phyloP scores from a whole-genome alignment of 1,140 invertebrate species.

The Portunus trituberculatus region DNA sequence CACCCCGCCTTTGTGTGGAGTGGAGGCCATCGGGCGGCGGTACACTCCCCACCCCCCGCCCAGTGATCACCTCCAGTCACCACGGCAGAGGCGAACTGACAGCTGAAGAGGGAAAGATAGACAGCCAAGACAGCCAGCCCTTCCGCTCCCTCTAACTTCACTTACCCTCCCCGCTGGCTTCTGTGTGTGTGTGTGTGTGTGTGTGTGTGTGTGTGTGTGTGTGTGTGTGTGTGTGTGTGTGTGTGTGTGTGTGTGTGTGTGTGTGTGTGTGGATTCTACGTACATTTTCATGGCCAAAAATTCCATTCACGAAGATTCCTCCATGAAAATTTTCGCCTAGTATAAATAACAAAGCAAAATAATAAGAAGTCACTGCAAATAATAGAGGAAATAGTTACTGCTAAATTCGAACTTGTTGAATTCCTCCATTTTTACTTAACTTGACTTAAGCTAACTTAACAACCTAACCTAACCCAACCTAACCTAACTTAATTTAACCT shows the following conservation, averaged over 20 bases:
- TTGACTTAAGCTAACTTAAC: too few relatives aligned
- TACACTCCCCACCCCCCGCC: neutral
- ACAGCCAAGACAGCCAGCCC: neutral
- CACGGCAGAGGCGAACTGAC: neutral
- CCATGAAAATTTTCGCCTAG: too few relatives aligned
- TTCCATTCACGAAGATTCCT: too few relatives aligned
- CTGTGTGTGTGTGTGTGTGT: neutral
- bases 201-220: neutral
- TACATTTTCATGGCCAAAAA: too few relatives aligned
- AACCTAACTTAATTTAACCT: too few relatives aligned
- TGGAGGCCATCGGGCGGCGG: neutral
- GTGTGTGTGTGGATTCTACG: neutral
- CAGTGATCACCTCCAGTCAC: neutral
- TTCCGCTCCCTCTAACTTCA: neutral
- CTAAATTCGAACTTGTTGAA: too few relatives aligned
- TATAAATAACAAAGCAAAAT: too few relatives aligned
- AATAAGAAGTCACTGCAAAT: too few relatives aligned
- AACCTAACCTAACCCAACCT: too few relatives aligned
- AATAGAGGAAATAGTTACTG: too few relatives aligned
- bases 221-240: neutral
- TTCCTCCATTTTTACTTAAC: too few relatives aligned
- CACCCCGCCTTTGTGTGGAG: slow-evolving; percentile 5
- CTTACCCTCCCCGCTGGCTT: neutral
- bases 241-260: neutral
- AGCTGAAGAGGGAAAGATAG: slow-evolving; percentile 15